Conservation (phyloP, 2,797 vertebrate genomes). For the Oryzias dopingdopingensis region DNA sequence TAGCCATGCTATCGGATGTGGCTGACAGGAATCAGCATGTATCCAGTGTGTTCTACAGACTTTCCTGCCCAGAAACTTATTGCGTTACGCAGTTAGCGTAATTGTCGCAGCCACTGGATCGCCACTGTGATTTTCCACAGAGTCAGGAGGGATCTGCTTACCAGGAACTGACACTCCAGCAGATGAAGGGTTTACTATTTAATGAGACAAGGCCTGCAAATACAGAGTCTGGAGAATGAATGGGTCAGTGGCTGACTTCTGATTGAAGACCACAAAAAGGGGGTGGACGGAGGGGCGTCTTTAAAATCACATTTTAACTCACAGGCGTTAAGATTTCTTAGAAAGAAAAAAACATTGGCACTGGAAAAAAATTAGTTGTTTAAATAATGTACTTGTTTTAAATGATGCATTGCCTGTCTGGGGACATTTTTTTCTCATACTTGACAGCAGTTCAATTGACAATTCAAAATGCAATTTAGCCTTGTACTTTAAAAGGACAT, state of each 20-base stretch:
- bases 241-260: conserved; percentile 59
- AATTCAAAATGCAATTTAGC: no score
- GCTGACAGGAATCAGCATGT: conserved; percentile 74
- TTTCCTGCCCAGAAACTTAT: conserved; percentile 61
- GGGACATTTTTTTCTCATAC: no score
- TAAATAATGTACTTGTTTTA: no score
- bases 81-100: conserved; percentile 77
- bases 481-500: no score
- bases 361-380: no score
- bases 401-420: no score
- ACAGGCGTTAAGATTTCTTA: no score
- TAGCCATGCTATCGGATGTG: conserved; percentile 69
- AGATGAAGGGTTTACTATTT: conserved; percentile 74
- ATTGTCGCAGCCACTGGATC: conserved; percentile 62
- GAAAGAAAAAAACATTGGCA: no score
- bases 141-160: conserved; percentile 68
- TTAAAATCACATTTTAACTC: not conserved
- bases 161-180: conserved; percentile 68
- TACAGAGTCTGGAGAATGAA: conserved; percentile 40
- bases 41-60: conserved; percentile 76
- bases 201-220: conserved; percentile 65
- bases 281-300: conserved; percentile 8
- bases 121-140: conserved; percentile 61
- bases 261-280: conserved; percentile 20
- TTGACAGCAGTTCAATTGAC: no score